phyloP scores from a whole-genome alignment of 2,888 invertebrate genomes.

The Lasius platythorax region DNA sequence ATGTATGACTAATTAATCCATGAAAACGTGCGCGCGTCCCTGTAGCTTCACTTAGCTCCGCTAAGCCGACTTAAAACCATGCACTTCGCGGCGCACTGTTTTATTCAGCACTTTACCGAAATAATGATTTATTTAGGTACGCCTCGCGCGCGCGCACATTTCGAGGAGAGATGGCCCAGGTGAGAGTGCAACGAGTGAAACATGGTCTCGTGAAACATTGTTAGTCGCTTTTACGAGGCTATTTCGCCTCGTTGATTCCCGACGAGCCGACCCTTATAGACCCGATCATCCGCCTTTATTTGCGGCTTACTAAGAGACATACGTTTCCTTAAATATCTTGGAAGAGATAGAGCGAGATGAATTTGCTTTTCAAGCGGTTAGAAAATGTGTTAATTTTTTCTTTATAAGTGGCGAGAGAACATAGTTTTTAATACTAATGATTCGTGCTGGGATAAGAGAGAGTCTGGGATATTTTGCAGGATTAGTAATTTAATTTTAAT shows the following conservation, averaged over 20 bases:
- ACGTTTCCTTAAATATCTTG: background rate
- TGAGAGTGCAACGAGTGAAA: slow-evolving; percentile 29
- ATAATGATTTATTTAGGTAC: slow-evolving; percentile 79
- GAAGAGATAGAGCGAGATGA: background rate
- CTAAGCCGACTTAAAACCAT: slow-evolving; percentile 76
- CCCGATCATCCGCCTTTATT: slow-evolving; percentile 29
- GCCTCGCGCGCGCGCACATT: slow-evolving; percentile 1
- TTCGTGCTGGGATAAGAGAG: background rate
- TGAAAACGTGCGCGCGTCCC: slow-evolving; percentile 70
- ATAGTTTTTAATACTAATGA: background rate
- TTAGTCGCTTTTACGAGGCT: slow-evolving; percentile 44
- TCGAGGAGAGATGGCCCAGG: slow-evolving; percentile 9
- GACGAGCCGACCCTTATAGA: slow-evolving; percentile 3
- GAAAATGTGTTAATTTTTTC: background rate
- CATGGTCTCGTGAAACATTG: slow-evolving; percentile 29
- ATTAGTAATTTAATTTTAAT: slow-evolving; percentile 7
- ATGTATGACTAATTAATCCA: slow-evolving; percentile 80
- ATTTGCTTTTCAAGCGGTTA: slow-evolving; percentile 6
- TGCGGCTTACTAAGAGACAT: background rate
- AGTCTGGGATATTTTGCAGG: background rate
- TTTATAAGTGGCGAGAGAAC: background rate
- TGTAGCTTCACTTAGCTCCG: slow-evolving; percentile 69
- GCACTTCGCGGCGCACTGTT: slow-evolving; percentile 69
- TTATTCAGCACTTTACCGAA: slow-evolving; percentile 77
- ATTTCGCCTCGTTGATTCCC: slow-evolving; percentile 26